These are phyloP conservation scores for Ormyrus nitidulus DNA, from an alignment of 2,888 invertebrate species.

Conservation along the genomic window DNA sequence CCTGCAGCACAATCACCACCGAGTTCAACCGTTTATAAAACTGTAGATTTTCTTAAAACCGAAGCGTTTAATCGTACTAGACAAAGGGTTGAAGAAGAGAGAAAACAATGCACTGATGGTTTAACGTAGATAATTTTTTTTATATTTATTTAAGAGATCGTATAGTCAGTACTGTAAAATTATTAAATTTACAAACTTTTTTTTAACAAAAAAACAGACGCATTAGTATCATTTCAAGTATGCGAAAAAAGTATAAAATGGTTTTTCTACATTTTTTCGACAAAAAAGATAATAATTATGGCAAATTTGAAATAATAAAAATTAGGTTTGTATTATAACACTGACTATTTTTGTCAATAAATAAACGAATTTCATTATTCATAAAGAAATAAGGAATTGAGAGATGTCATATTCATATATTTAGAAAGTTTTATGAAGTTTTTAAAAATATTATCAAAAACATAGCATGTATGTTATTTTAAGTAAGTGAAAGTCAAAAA, in stretches of 20 bases:
- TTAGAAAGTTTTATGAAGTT: constrained; percentile 16
- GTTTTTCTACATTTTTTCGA: not conserved
- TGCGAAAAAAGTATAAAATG: not conserved
- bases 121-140: constrained; percentile 72
- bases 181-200: too few species aligned
- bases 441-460: not conserved
- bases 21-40: constrained; percentile 86
- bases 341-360: not conserved
- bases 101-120: constrained; percentile 75
- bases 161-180: too few species aligned
- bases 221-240: too few species aligned
- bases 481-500: not conserved
- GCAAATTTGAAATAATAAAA: not conserved
- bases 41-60: constrained; percentile 95
- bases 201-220: too few species aligned
- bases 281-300: not conserved
- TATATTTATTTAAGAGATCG: constrained; percentile 82
- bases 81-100: constrained; percentile 85
- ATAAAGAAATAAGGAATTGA: not conserved
- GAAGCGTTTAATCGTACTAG: constrained; percentile 93
- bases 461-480: not conserved
- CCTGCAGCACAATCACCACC: constrained; percentile 74
- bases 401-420: not conserved
- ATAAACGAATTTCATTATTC: not conserved
- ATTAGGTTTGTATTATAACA: not conserved